These are phyloP conservation scores for Spheniscus humboldti DNA, from an alignment of 2,797 vertebrate genomes.

Conservation along the genomic window DNA sequence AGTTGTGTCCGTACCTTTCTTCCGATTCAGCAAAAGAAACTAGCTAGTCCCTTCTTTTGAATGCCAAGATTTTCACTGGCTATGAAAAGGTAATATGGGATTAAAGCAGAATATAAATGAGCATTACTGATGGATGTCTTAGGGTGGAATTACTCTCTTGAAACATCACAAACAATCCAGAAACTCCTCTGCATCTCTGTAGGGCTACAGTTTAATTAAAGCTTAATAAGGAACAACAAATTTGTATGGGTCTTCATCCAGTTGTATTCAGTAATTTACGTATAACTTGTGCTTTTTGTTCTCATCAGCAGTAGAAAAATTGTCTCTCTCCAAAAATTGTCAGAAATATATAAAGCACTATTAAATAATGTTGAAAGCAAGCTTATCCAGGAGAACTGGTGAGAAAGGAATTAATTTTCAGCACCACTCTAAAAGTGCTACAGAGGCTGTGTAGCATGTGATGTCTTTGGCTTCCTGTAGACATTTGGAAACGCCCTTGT, in stretches of 20 bases:
- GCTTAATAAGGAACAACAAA: neutral
- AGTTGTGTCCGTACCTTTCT: neutral
- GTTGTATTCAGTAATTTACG: neutral
- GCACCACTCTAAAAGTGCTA: neutral
- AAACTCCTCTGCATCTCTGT: neutral
- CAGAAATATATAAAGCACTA: neutral
- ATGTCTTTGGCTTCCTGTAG: neutral
- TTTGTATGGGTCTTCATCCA: neutral
- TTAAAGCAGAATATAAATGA: neutral
- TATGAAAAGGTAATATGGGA: neutral
- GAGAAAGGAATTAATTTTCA: neutral
- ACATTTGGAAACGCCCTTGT: neutral
- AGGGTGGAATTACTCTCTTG: neutral
- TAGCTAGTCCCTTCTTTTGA: neutral
- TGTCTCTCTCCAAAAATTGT: neutral
- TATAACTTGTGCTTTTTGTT: neutral
- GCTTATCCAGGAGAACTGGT: neutral
- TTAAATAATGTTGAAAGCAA: neutral
- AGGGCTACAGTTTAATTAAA: constrained; percentile 8
- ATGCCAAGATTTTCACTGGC: neutral
- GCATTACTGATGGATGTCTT: neutral
- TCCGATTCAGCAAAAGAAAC: neutral
- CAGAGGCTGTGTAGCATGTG: neutral
- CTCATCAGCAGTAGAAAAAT: neutral
- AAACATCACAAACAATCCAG: constrained; percentile 5